Evolutionary conservation across 2,888 invertebrate species (phyloP).

Genomic region (Rapana venosa): DNA sequence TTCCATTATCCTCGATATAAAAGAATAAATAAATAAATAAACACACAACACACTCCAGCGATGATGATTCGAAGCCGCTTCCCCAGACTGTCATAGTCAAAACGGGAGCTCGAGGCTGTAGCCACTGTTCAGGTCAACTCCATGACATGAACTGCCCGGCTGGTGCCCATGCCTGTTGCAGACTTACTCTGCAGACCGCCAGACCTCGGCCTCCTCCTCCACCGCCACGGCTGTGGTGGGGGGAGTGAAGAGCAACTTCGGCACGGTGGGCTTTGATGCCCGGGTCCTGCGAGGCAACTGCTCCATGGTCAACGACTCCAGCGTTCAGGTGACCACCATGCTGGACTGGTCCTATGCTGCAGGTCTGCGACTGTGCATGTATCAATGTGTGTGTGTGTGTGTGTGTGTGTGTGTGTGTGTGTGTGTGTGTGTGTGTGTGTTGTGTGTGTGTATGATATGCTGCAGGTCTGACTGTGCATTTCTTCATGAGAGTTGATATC

Average conservation of each 20-base stretch:
- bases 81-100: no score
- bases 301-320: conserved; percentile 57
- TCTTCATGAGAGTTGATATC: no score
- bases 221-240: conserved; percentile 91
- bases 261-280: conserved; percentile 87
- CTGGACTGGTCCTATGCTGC: conserved; percentile 48
- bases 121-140: background rate
- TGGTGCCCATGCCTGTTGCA: conserved; percentile 73
- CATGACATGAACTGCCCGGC: background rate
- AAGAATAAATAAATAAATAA: no score
- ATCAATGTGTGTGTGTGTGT: conserved; percentile 17
- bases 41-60: no score
- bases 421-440: no score
- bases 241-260: conserved; percentile 90
- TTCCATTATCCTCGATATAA: no score
- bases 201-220: conserved; percentile 92
- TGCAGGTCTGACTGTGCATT: no score
- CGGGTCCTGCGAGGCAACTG: conserved; percentile 84
- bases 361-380: background rate
- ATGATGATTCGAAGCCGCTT: no score
- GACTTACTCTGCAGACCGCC: conserved; percentile 92
- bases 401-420: background rate
- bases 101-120: background rate
- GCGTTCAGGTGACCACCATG: conserved; percentile 52
- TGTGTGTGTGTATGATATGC: no score